Base-by-base conservation (phyloP, 2,888 invertebrate species). In the Pristionchus arcanus region DNA sequence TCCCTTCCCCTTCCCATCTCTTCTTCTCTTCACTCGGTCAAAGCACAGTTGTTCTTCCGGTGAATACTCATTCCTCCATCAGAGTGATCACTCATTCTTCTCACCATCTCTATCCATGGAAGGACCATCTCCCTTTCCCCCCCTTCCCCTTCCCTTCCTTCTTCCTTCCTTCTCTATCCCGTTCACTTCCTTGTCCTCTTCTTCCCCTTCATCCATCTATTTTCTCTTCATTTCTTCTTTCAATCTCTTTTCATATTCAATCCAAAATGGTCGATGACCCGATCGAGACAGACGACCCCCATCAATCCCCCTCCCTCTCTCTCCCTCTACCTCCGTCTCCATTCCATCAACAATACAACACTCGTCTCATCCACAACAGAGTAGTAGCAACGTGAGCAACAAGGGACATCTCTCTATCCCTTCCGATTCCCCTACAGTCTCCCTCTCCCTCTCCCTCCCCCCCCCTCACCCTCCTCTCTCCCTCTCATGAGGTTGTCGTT, bases 1-100 rank as follows among this genome's bases (percentile, higher is more conserved):
- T 55, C 9, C 42, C 77, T 25, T 42, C 21, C 13, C 37, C 21
- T 4, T 71, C 34, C 11, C 77, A 9, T 42, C 42, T 9, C 77
- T 77, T 63, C 63, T 49, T 49, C 42, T 49, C 31, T 28, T 68
- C 68, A 3, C 68, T 77, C 77, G 77, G 77, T 77, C 77, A 77
- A 77, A 77, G 42, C 37, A 77, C 77, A 77, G 77, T 77, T 77
- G 77, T 77, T 77, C 77, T 77, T 77, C 77, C 77, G 77, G 68
- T 71, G 68, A 31, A 31, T 71, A 71, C 68, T 71, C 68, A 71
- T 28, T 34, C 25, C 31, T 71, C 68, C 68, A 71, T 71, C 68
- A 31, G 5, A 34, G 25, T 31, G 25, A 77, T 77, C 42, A 37
- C 25, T 77, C 77, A 25, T 42, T 74, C 74, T 37, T 37, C 74